Evolutionary conservation across 37 sponge, comb jelly and placozoan species (phyloP), one percentile per base, ranked within the genome.

Genomic region (Crambe crambe): DNA sequence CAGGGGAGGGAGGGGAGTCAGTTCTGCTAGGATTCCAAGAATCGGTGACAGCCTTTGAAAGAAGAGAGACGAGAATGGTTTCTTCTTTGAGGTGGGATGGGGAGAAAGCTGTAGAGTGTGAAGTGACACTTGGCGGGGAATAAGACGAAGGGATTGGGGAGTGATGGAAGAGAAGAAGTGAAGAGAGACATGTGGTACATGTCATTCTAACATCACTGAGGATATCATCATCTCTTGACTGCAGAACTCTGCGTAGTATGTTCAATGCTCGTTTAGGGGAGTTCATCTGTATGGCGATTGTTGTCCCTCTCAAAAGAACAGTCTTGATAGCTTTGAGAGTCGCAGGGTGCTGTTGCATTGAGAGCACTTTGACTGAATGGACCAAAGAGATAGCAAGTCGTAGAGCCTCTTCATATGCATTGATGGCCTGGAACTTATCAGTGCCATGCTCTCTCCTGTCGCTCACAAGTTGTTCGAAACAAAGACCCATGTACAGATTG

Each of bases 381-480:
- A 79, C 6, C 10, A 87, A 42, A 3, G 42, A 42, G 32, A 80
- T 32, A 0, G 87, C 60, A 31, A 57, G 59, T 37, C 70, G 81
- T 2, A 80, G 36, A 12, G 66, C 39, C 61, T 74, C 81, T 51
- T 87, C 87, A 47, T 87, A 87, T 39, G 87, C 87, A 56, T 44
- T 54, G 31, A 87, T 40, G 17, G 87, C 69, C 12, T 79, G 73
- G 18, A 29, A 58, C 1, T 18, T 12, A 56, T 84, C 70, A 18
- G 37, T 23, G 22, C 15, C 22, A 22, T 39, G 43, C 37, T 38
- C 15, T 3, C 71, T 42, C 12, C 32, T 27, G 20, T 40, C 76
- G 3, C 22, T 31, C 0, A 73, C 63, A 0, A 74, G 40, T 21
- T 21, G n/a, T 54, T 87, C 87, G 22, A 40, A 44, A 37, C 81